Base-by-base conservation (phyloP, 2,888 invertebrate genomes). In the Catocala nupta region DNA sequence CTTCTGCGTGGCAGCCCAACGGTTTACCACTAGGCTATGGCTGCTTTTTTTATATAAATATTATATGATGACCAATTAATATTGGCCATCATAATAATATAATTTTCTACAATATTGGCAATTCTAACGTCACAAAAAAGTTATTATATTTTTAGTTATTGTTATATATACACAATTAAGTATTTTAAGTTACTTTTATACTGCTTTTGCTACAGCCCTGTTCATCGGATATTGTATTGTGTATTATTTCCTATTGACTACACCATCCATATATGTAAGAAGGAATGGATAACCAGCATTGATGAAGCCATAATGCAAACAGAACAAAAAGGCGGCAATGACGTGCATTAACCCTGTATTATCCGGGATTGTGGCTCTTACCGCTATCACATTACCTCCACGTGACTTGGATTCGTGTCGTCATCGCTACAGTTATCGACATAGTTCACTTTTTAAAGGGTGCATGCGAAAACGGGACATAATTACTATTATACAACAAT, bases 361-460 rank as follows among this genome's bases (percentile, higher is more conserved):
- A 64, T 48, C 63, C 63, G 52, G 63, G 63, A 55, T 59, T 59
- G 55, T 45, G 49, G 59, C 59, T 52, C 55, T 43, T 59, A 45
- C 59, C 50, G 34, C 55, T 55, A 59, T 64, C 63, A 49, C 47
- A 55, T 64, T 64, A 64, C 59, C 47, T 42, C 43, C 59, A 59
- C 63, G 59, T 59, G 55, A 59, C 51, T 8, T 44, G 45, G 55
- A 55, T 57, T 44, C 57, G 36, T 64, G 48, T 49, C 55, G 52
- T 43, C 10, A 51, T 2, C 7, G 42, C 25, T 16, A 39, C 34
- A 47, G 9, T 13, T 58, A 58, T 58, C 52, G 45, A 13, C 51
- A 52, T 50, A 51, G 6, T 57, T 44, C 12, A 36, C 12, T 12
- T 58, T 52, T 36, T 36, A 51, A 34, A 36, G 6, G 10, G 42